phyloP scores from a whole-genome alignment of 2,888 invertebrate genomes.

The Ennomos quercinarius region DNA sequence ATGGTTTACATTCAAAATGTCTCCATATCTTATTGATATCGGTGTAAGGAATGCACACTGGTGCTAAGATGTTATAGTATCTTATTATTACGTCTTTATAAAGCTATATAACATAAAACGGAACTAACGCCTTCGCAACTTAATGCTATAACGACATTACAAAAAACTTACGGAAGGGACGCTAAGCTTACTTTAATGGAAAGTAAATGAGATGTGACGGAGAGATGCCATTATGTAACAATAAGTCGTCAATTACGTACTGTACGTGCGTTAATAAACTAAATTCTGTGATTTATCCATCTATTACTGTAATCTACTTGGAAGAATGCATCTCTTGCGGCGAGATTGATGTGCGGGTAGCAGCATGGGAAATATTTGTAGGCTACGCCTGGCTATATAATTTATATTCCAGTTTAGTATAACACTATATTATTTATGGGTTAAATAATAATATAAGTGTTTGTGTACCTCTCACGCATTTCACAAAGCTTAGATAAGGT shows the following conservation, averaged over 20 bases:
- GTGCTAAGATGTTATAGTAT: too few relatives aligned
- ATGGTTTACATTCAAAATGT: too few relatives aligned
- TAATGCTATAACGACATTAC: too few relatives aligned
- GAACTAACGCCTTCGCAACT: too few relatives aligned
- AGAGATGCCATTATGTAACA: constrained; percentile 28
- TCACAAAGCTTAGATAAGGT: too few relatives aligned
- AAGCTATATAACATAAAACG: too few relatives aligned
- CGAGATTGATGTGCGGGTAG: constrained; percentile 37
- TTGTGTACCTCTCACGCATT: too few relatives aligned
- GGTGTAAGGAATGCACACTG: too few relatives aligned
- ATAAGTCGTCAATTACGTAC: constrained; percentile 33
- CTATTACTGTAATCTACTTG: constrained; percentile 32
- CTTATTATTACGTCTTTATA: too few relatives aligned
- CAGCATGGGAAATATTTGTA: constrained; percentile 13
- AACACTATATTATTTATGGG: constrained; percentile 2
- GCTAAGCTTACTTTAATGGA: constrained; percentile 23
- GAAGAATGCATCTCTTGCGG: constrained; percentile 31
- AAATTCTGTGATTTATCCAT: constrained; percentile 39
- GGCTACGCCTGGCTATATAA: constrained; percentile 6
- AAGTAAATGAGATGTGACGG: constrained; percentile 25
- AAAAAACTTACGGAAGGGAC: background rate
- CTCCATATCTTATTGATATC: too few relatives aligned
- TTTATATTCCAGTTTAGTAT: constrained; percentile 9
- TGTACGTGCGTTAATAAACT: constrained; percentile 35
- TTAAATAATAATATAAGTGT: too few relatives aligned